Evolutionary conservation across 2,797 vertebrate species (phyloP), one percentile per base, ranked within the genome.

Genomic region (Argyrosomus regius): DNA sequence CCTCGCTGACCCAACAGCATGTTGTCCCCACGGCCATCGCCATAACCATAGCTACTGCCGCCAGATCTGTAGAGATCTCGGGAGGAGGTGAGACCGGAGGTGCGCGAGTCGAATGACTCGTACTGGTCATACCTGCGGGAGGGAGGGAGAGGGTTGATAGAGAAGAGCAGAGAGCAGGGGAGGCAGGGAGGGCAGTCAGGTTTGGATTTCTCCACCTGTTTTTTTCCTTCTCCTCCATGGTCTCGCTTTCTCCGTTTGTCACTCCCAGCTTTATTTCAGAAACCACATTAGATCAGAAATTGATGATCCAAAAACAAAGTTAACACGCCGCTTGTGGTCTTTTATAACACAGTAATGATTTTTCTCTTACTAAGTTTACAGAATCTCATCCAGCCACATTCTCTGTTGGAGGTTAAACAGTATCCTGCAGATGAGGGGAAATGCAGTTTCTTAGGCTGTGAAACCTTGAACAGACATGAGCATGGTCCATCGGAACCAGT

Each of bases 101-200:
- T 83, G 92, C 96, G 95, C 3, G 97, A 97, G 95, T 97, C 97
- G 90, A 96, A 98, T 87, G 97, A 96, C 93, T 98, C 97, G 67
- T 97, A 98, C 84, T 97, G 96, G 91, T 97, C 97, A 91, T 96
- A 98, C 95, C 97, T 98, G 96, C 87, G 92, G 91, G 94, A 94
- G 93, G 94, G 93, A 90, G 92, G 93, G 83, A 93, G 87, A 91
- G 86, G 91, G 85, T 91, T 92, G 92, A 88, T 88, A 91, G 90
- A 91, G 84, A 92, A 88, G 79, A 93, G 91, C 85, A 91, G 88
- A 93, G 91, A 88, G 89, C 88, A 88, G 90, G 74, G 90, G 88
- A 88, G 91, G 92, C 87, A 91, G 87, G 85, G 84, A 89, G 82
- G 88, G 81, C 83, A 87, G 90, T 83, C 91, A 91, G 90, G 90